These are phyloP conservation scores for Muscicapa striata DNA, from an alignment of 2,797 vertebrate species.

Conservation along the genomic window DNA sequence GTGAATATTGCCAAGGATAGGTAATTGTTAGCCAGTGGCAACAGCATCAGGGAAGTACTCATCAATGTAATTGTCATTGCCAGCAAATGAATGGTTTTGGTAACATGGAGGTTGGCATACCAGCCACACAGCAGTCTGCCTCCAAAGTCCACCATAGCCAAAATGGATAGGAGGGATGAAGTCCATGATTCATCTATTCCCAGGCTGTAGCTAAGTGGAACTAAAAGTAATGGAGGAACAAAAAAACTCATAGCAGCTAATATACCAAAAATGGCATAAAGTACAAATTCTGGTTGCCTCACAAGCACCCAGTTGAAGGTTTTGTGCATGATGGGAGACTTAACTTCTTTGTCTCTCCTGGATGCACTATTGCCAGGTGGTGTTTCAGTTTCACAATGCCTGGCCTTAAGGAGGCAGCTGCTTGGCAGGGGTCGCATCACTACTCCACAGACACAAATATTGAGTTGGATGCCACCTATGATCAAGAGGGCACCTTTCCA, in stretches of 20 bases:
- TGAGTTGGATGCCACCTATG: constrained; percentile 58
- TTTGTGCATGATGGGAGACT: neutral
- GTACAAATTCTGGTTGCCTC: constrained; percentile 59
- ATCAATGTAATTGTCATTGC: constrained; percentile 70
- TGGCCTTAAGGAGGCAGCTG: neutral
- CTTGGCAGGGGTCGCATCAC: constrained; percentile 36
- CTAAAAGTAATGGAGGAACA: constrained; percentile 77
- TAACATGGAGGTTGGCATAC: constrained; percentile 78
- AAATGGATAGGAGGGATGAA: constrained; percentile 78
- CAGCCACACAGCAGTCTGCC: constrained; percentile 80
- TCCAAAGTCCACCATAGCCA: constrained; percentile 73
- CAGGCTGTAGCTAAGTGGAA: constrained; percentile 77
- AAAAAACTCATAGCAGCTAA: constrained; percentile 79
- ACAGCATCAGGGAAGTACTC: constrained; percentile 74
- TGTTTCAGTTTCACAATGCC: neutral
- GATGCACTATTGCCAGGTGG: neutral
- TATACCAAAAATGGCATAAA: constrained; percentile 77
- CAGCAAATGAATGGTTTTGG: constrained; percentile 75
- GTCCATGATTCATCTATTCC: constrained; percentile 79
- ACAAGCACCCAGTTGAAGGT: constrained; percentile 53
- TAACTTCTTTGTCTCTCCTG: neutral
- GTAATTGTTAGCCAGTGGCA: constrained; percentile 75
- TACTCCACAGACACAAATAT: constrained; percentile 53
- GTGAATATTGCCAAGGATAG: constrained; percentile 74
- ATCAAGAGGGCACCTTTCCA: constrained; percentile 62